These are phyloP conservation scores for Drosophila pseudoananassae DNA, from an alignment of 1,140 invertebrate genomes.

Conservation along the genomic window DNA sequence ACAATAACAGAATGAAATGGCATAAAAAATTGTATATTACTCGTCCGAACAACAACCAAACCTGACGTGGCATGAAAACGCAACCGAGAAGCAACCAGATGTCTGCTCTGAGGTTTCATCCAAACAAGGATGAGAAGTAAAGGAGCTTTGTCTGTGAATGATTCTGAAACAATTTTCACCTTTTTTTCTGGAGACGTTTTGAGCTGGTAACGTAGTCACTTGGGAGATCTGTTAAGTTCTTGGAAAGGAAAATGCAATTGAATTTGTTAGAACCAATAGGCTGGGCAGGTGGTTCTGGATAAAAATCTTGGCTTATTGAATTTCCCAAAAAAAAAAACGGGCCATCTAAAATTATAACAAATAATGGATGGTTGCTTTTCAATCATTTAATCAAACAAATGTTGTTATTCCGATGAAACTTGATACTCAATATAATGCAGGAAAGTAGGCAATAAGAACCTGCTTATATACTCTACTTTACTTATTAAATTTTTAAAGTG, in stretches of 20 bases:
- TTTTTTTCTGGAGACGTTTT: conserved; percentile 25
- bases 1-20: conserved; percentile 64
- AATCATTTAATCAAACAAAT: conserved; percentile 1
- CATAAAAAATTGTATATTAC: conserved; percentile 52
- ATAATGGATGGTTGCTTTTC: conserved; percentile 1
- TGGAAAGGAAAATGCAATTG: conserved; percentile 30
- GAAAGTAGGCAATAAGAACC: neutral
- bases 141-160: conserved; percentile 22
- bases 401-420: neutral
- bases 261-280: conserved; percentile 6
- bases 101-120: conserved; percentile 20
- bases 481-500: too few relatives aligned
- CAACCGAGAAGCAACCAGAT: conserved; percentile 33
- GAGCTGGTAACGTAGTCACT: neutral
- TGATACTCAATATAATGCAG: neutral
- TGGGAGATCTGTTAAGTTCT: conserved; percentile 20
- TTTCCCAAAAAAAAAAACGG: neutral
- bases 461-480: too few relatives aligned
- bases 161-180: conserved; percentile 56
- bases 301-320: neutral
- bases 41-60: conserved; percentile 36
- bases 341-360: neutral
- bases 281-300: neutral
- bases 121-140: conserved; percentile 1
- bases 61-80: conserved; percentile 41